Base-by-base conservation (phyloP, 2,797 vertebrate genomes). In the Okamejei kenojei region DNA sequence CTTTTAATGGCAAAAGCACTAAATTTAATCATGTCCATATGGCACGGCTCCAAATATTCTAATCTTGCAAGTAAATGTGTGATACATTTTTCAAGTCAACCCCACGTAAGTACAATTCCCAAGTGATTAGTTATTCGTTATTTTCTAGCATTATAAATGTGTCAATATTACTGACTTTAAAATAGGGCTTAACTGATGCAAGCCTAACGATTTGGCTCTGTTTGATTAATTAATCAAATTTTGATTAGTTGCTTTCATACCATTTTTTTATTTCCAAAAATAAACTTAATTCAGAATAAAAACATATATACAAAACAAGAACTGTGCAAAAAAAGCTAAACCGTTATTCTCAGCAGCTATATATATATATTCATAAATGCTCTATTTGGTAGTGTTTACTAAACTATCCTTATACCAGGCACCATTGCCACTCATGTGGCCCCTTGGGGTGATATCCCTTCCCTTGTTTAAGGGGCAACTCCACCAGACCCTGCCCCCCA, bases 21-120 rank as follows among this genome's bases (percentile, higher is more conserved):
- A 76, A 9, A 76, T 92, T 45, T 92, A 92, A 92, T 92, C 76
- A 13, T 76, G 26, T 92, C 35, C 32, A 92, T 26, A 76, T 45
- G 38, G 26, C 71, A 54, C 71, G 58, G 26, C 71, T 92, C 90
- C 74, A 74, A 90, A 92, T 13, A 13, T 73, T 92, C 11, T 63
- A 92, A 54, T 76, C 71, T n/a, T 54, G 68, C 19, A 71, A 76
- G 73, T 35, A 92, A 92, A 26, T 76, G 71, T 7, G 71, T 76
- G 45, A 23, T 76, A 74, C 11, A n/a, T 32, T 91, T 91, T 29
- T 13, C 68, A 74, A 29, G 26, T 23, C 45, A 61, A 74, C 68
- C 68, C 35, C 88, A 91, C 23, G 45, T 91, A 35, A 38, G 19
- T 73, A 45, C 26, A 73, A 92, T 23, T 54, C 90, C 26, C 90